Evolutionary conservation across 1,140 invertebrate genomes (phyloP).

Genomic region (Pseudobourletiella spinata): DNA sequence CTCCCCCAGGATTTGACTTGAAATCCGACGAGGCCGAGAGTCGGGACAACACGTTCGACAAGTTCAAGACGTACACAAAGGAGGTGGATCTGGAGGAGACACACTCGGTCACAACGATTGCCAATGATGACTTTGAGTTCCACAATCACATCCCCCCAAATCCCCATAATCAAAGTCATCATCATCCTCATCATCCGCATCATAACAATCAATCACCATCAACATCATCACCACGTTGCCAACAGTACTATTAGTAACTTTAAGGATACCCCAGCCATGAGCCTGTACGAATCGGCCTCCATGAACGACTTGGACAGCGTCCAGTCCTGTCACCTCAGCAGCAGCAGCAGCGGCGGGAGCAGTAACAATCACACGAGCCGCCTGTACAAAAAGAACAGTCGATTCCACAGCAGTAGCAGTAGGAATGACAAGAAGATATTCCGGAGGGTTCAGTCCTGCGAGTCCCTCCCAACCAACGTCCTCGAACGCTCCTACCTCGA

Average conservation of each 20-base stretch:
- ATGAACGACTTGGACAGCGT: slow-evolving; percentile 9
- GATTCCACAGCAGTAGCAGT: neutral
- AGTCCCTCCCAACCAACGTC: neutral
- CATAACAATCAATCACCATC: neutral
- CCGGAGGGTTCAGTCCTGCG: neutral
- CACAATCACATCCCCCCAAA: slow-evolving; percentile 20
- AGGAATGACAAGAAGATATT: neutral
- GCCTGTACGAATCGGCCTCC: slow-evolving; percentile 2
- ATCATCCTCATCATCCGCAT: neutral
- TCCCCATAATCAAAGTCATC: neutral
- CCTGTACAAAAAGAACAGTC: slow-evolving; percentile 3
- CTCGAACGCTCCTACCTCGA: neutral
- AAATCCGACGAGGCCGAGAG: neutral
- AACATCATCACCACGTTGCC: neutral
- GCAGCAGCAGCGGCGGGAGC: no score
- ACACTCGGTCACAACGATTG: slow-evolving; percentile 39
- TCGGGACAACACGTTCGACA: neutral
- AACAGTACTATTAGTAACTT: neutral
- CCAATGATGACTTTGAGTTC: slow-evolving; percentile 41
- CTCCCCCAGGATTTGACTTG: neutral
- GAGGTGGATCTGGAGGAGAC: slow-evolving; percentile 1
- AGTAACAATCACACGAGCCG: neutral
- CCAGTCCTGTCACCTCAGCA: neutral
- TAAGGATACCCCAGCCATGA: no score
- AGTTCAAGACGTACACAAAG: slow-evolving; percentile 9